Evolutionary conservation across 2,797 vertebrate species (phyloP).

Genomic region (Crenuchus spilurus): DNA sequence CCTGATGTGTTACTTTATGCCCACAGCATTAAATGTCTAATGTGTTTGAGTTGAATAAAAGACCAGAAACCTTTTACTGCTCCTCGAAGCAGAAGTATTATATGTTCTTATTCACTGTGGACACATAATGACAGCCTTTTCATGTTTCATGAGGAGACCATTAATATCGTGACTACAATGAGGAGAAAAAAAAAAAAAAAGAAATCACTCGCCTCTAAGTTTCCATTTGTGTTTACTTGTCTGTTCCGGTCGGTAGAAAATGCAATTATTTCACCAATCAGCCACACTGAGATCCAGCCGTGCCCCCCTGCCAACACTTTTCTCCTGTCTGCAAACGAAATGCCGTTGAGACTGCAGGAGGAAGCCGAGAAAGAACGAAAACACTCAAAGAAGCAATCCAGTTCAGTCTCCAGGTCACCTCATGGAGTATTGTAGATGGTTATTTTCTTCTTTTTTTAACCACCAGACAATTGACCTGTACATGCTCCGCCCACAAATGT

Average conservation of each 20-base stretch:
- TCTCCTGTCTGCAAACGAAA: constrained; percentile 70
- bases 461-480: too few species aligned
- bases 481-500: too few species aligned
- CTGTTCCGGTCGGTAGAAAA: constrained; percentile 60
- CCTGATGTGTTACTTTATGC: too few species aligned
- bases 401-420: not conserved
- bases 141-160: not conserved
- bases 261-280: constrained; percentile 74
- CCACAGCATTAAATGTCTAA: too few species aligned
- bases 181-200: constrained; percentile 19
- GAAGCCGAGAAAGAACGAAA: not conserved
- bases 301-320: constrained; percentile 62
- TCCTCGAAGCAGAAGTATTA: not conserved
- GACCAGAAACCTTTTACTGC: not conserved
- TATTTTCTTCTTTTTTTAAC: too few species aligned
- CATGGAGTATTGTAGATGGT: too few species aligned
- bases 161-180: not conserved
- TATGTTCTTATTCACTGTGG: not conserved
- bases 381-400: not conserved
- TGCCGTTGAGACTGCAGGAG: constrained; percentile 44
- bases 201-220: not conserved
- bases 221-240: constrained; percentile 64
- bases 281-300: constrained; percentile 56
- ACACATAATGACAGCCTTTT: not conserved
- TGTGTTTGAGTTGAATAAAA: constrained; percentile 2